Evolutionary conservation across 2,888 invertebrate species (phyloP), one percentile per base, ranked within the genome.

Genomic region (Patella pellucida): DNA sequence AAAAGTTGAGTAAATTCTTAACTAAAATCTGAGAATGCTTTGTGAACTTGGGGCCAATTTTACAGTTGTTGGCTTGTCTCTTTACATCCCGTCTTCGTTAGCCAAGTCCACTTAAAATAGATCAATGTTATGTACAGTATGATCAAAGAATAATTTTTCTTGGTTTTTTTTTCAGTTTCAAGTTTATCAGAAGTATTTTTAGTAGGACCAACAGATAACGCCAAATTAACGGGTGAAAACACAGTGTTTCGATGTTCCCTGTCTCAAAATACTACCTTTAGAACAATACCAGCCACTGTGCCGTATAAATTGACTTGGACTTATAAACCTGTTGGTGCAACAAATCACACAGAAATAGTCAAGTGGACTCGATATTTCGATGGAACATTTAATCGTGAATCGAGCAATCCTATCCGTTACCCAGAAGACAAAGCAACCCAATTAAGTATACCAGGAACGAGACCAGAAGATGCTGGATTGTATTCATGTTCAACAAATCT

Each of bases 401-500:
- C 73, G 5, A 52, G 19, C 9, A 68, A 73, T 52, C 76, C 23
- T 86, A 81, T 52, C 76, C 71, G 3, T 62, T 4, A 69, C 69
- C 27, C 84, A 81, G 31, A 86, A 73, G n/a, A 76, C 72, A 16
- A 75, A 52, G 68, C 81, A 78, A 51, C 80, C 31, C 52, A 78
- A 31, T 52, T 82, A 41, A 73, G 75, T 11, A 76, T 82, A 68
- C 50, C 69, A 2, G 62, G 74, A 12, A 69, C 81, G 2, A 71
- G 73, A 3, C 69, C 73, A 19, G 41, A 67, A 23, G 83, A 84
- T 77, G 84, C 83, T 27, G 84, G 84, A 4, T 73, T 75, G 0
- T 84, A 84, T 54, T 77, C 79, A 3, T 84, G 84, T 75, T 67
- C 68, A n/a, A 72, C 80, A 5, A 73, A 74, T 2, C 75, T 78